These are phyloP conservation scores for Pachyseris speciosa DNA, from an alignment of 64 coral and sea anemone genomes.

Conservation along the genomic window DNA sequence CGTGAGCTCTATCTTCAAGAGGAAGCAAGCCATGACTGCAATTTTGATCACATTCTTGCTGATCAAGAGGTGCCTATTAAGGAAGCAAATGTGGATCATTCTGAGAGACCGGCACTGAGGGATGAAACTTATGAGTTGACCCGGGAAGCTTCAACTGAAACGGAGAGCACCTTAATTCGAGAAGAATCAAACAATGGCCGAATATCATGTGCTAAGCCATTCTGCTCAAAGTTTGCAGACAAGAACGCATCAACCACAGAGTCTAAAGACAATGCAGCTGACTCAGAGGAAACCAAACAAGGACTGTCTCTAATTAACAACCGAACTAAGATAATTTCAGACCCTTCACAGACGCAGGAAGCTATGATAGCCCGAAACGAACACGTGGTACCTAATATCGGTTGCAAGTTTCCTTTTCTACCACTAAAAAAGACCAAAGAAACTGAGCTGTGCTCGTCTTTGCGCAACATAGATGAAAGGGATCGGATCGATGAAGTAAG, in stretches of 20 bases:
- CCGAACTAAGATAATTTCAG: neutral
- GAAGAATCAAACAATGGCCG: neutral
- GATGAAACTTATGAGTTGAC: neutral
- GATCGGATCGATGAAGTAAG: neutral
- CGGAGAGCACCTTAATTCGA: neutral
- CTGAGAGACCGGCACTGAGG: neutral
- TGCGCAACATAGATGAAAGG: neutral
- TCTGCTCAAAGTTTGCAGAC: neutral
- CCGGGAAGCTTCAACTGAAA: neutral
- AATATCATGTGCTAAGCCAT: neutral
- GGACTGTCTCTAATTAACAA: neutral
- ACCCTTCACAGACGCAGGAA: neutral
- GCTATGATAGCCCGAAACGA: neutral
- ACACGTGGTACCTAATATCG: neutral
- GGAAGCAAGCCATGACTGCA: neutral
- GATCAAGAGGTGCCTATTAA: slow-evolving; percentile 32
- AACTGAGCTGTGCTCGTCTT: neutral
- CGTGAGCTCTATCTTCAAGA: neutral
- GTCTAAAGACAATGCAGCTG: neutral
- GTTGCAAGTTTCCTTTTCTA: neutral
- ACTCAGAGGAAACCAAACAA: neutral
- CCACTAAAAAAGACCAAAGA: neutral
- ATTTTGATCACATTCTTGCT: neutral
- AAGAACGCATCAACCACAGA: neutral
- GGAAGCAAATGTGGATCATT: neutral